Evolutionary conservation across 2,797 vertebrate genomes (phyloP).

Genomic region (Mareca strepera): DNA sequence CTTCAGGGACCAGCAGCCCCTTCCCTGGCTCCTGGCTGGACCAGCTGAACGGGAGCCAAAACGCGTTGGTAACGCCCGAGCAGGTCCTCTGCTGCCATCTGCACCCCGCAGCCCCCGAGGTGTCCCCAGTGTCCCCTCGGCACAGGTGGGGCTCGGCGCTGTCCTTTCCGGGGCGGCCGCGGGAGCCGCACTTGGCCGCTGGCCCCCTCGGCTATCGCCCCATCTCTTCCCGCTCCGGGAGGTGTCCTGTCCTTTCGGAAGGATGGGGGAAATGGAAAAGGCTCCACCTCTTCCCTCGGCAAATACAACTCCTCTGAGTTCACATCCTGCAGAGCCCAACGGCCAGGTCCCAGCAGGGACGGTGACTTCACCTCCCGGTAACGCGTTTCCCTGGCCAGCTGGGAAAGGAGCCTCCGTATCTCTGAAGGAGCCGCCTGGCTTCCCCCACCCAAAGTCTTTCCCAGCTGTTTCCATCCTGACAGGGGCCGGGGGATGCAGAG

Average conservation of each 20-base stretch:
- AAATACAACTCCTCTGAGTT: slow-evolving; percentile 74
- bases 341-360: slow-evolving; percentile 67
- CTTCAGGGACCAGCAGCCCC: fast-evolving
- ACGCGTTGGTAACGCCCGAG: neutral
- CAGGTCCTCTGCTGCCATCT: neutral
- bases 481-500: neutral
- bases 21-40: neutral
- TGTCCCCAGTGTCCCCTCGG: neutral
- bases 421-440: slow-evolving; percentile 27
- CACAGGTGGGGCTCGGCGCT: neutral
- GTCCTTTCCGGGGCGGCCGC: neutral
- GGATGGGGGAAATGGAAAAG: slow-evolving; percentile 75
- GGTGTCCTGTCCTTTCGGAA: slow-evolving; percentile 74
- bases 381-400: slow-evolving; percentile 58
- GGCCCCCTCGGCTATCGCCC: neutral
- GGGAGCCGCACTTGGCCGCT: neutral
- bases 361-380: slow-evolving; percentile 73
- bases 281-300: slow-evolving; percentile 73
- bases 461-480: slow-evolving; percentile 47
- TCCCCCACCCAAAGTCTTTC: slow-evolving; percentile 21
- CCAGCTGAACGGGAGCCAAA: neutral
- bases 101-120: neutral
- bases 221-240: slow-evolving; percentile 63
- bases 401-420: slow-evolving; percentile 62
- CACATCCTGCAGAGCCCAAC: slow-evolving; percentile 68